A percentile compares a stretch with the other conserved stretches of the same genome.
phyloP scores from a whole-genome alignment of 2,113 vertebrate genomes.

The Sarotherodon lohbergeri region DNA sequence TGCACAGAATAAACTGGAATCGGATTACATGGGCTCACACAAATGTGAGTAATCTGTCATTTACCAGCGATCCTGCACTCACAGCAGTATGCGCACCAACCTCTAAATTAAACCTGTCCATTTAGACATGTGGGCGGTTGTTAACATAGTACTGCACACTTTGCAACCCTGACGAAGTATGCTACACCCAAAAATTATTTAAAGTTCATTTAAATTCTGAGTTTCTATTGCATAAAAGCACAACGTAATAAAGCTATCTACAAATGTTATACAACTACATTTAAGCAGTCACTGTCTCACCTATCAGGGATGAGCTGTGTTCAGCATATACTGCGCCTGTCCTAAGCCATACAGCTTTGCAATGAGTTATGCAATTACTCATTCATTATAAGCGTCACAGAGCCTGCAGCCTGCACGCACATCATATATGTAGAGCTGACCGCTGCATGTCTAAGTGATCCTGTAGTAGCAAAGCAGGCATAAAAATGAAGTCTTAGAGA shows the following conservation, averaged over 20 bases:
- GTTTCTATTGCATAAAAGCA: background rate
- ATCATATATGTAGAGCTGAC: slow-evolving; percentile 1
- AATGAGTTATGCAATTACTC: slow-evolving; percentile 17
- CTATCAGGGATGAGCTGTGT: background rate
- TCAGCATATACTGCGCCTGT: background rate
- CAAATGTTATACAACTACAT: background rate
- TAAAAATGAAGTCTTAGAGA: background rate
- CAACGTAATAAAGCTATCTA: background rate
- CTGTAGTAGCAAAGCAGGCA: background rate
- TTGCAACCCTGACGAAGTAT: background rate
- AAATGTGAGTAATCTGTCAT: slow-evolving; percentile 75
- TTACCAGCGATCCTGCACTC: slow-evolving; percentile 55
- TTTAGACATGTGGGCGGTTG: slow-evolving; percentile 4
- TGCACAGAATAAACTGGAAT: slow-evolving; percentile 74
- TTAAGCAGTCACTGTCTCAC: background rate
- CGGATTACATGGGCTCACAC: slow-evolving; percentile 72
- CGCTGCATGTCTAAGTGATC: background rate
- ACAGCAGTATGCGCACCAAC: slow-evolving; percentile 25
- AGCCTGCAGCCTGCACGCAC: background rate
- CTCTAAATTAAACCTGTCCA: slow-evolving; percentile 47
- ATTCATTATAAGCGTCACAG: slow-evolving; percentile 5
- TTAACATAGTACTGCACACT: background rate
- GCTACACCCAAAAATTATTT: background rate
- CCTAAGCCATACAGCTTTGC: background rate
- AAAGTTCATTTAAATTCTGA: background rate